Percentiles rank a stretch among this genome's conserved stretches.
Conservation (phyloP, 2,113 vertebrate genomes). For the Lates calcarifer region DNA sequence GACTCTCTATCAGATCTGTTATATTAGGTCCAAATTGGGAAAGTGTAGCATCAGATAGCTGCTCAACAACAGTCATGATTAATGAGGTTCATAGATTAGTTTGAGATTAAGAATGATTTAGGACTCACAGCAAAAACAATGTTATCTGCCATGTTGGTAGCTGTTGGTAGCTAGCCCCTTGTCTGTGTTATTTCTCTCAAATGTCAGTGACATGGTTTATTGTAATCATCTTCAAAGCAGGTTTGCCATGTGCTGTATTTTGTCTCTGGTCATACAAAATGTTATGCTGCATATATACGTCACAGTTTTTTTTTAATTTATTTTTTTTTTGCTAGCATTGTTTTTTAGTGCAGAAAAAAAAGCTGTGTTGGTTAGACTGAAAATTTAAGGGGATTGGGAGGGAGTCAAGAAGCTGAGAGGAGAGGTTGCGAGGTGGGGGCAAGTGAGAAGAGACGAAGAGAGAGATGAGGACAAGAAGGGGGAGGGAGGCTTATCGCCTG, state of each 20-base stretch:
- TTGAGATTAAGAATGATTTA: background rate
- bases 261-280: no score
- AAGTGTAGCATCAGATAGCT: background rate
- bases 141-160: background rate
- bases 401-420: background rate
- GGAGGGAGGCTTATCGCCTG: background rate
- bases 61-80: background rate
- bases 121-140: background rate
- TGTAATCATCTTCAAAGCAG: background rate
- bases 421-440: background rate
- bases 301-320: background rate
- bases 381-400: constrained; percentile 13
- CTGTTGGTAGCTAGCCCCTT: background rate
- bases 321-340: constrained; percentile 8
- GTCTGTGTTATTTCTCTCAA: background rate
- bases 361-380: constrained; percentile 3
- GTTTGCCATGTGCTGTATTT: background rate
- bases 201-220: background rate
- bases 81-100: background rate
- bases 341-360: background rate
- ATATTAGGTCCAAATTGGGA: background rate
- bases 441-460: background rate
- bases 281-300: background rate
- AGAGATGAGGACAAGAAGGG: background rate
- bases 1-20: background rate